These are phyloP conservation scores for Chinchilla lanigera DNA, from an alignment of 2,113 vertebrate genomes.

Conservation along the genomic window DNA sequence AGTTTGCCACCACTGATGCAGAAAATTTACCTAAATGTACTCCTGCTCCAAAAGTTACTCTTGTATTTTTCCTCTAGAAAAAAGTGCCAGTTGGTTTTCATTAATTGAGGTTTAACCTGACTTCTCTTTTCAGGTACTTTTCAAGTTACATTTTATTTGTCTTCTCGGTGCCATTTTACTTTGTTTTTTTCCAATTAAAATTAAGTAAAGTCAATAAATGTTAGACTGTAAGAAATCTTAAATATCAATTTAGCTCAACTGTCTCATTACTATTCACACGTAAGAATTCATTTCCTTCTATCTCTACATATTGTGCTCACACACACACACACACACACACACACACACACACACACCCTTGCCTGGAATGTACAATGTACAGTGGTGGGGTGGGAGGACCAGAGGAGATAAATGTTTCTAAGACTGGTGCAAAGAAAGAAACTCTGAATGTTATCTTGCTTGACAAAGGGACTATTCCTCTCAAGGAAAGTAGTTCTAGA, in stretches of 20 bases:
- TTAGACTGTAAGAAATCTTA: not conserved
- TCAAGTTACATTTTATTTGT: constrained; percentile 53
- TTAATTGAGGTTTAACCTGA: not conserved
- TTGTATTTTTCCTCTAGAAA: not conserved
- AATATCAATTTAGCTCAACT: not conserved
- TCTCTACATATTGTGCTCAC: not conserved
- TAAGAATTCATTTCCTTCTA: not conserved
- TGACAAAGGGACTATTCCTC: not conserved
- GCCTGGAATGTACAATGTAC: not conserved
- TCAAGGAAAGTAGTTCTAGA: not conserved
- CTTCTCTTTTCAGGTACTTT: constrained; percentile 20
- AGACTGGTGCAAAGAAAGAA: not conserved
- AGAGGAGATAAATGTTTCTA: not conserved
- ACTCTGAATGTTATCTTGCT: not conserved
- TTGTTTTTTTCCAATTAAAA: constrained; percentile 45
- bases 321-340: not conserved
- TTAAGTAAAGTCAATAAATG: not conserved
- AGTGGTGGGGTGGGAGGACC: not conserved
- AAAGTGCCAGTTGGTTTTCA: not conserved
- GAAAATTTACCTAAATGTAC: not conserved
- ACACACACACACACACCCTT: not conserved
- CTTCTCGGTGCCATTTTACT: constrained; percentile 27
- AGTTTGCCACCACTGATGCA: not conserved
- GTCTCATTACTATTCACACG: not conserved
- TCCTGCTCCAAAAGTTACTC: not conserved